Base-by-base conservation (phyloP, 1,140 invertebrate species). In the Leucophenga varia region DNA sequence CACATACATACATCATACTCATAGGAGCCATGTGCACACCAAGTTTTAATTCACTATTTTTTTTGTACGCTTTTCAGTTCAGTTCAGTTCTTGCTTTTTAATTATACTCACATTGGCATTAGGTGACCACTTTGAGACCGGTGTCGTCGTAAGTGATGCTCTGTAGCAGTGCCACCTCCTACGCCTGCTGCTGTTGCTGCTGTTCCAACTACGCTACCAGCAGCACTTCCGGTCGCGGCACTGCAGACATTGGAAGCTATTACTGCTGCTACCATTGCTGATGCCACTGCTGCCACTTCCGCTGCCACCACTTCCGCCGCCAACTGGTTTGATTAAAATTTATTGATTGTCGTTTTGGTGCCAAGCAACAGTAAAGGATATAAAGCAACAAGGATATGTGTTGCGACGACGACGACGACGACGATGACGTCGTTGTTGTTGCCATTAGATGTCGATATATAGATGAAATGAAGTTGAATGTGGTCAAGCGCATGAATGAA, bases 251-350 rank as follows among this genome's bases (percentile, higher is more conserved):
- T 65, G 34, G 61, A 65, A 50, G 59, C 63, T n/a, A 19, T 65
- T 65, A 63, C 63, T 67, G 48, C 63, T 63, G 38, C 63, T 65
- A 17, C 13, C 16, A 16, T 16, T 37, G 35, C 35, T 41, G 22
- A 41, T 22, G 20, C 18, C 34, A 19, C 45, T 47, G 14, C 39
- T 35, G 5, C 42, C 38, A 40, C 39, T 30, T 17, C 35, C 46
- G 49, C 68, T 63, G 36, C 56, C 64, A 28, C 61, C 64, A 47
- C 64, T 72, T 48, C 64, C 61, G 54, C 64, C 60, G 25, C 69
- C 69, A 55, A 72, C 69, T 65, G 59, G n/a, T 45, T 52, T 52
- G 60, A 71, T 72, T 61, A 58, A 61, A 61, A 71, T 67, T 64
- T 71, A 63, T 71, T 65, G 59, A 61, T 61, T 34, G 31, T 14